Base-by-base conservation (phyloP, 2,113 vertebrate species). In the Microcebus griseorufus region DNA sequence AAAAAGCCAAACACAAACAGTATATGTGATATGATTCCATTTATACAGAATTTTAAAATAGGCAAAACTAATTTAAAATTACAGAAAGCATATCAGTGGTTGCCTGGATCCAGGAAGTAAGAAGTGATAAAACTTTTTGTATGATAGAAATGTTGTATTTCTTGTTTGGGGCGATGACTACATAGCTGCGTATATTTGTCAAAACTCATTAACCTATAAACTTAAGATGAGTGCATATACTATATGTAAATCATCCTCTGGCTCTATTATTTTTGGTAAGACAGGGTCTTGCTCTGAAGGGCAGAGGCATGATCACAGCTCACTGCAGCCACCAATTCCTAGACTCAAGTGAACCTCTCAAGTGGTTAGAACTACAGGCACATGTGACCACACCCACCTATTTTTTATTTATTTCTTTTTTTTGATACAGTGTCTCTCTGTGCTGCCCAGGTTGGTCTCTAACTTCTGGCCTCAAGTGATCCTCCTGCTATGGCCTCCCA, bases 121-220 rank as follows among this genome's bases (percentile, higher is more conserved):
- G 70, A 84, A 29, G 65, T 62, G 34, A 64, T 65, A 18, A 37
- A 91, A 67, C 2, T 65, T 82, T 64, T 58, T 88, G 10, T 85
- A 34, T 39, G 20, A 45, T 85, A 62, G n/a, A 82, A 92, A 86
- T 53, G 55, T 34, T 60, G n/a, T 45, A 18, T 82, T 82, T 94
- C 32, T 75, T 94, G 22, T 67, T 75, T 92, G 65, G 34, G 4
- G 22, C 55, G 70, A 39, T 90, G 75, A 34, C 58, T 79, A 70
- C 18, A 70, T 4, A 83, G 7, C 27, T 62, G 9, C 72, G 78
- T 18, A 65, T 42, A 88, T 85, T 92, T 76, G 82, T 93, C 82
- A 96, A 90, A 73, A 88, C 42, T 91, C 58, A 65, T 88, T 91
- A 84, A 91, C 81, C 83, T 65, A 34, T 88, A 60, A 83, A 85